Conservation (phyloP, 2,888 invertebrate species). For the Drosophila trichaetosa region DNA sequence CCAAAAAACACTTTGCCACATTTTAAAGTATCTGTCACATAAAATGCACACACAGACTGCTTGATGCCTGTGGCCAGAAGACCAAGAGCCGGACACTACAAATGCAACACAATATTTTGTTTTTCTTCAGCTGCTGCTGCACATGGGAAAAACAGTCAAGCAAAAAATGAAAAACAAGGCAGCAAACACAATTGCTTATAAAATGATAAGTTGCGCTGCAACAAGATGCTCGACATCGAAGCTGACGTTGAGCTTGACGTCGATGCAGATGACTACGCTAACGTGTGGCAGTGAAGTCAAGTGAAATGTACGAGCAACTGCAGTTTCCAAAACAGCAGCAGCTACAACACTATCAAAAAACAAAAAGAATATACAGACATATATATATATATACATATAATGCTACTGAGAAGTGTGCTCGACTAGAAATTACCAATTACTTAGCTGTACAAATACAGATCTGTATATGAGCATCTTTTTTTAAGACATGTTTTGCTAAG, state of each 20-base stretch:
- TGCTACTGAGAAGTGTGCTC: neutral
- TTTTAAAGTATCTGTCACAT: constrained; percentile 76
- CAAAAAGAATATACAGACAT: constrained; percentile 6
- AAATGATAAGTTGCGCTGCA: constrained; percentile 69
- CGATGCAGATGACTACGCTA: constrained; percentile 34
- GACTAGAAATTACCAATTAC: neutral
- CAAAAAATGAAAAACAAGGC: constrained; percentile 19
- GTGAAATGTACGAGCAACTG: constrained; percentile 62
- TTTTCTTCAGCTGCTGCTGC: constrained; percentile 40
- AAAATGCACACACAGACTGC: constrained; percentile 56
- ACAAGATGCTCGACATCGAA: constrained; percentile 31
- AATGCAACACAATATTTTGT: constrained; percentile 76
- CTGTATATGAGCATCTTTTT: neutral
- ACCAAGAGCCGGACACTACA: neutral
- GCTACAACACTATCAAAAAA: constrained; percentile 19
- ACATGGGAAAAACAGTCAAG: constrained; percentile 43
- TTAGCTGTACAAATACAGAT: neutral
- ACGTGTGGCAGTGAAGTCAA: constrained; percentile 69
- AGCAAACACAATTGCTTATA: constrained; percentile 71
- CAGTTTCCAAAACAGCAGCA: constrained; percentile 29
- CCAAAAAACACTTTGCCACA: constrained; percentile 72
- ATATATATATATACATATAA: neutral
- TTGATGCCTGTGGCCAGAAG: constrained; percentile 35
- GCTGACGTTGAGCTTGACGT: constrained; percentile 13
- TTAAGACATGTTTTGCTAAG: neutral